These are phyloP conservation scores for Paramormyrops kingsleyae DNA, from an alignment of 2,113 vertebrate genomes.

Conservation along the genomic window DNA sequence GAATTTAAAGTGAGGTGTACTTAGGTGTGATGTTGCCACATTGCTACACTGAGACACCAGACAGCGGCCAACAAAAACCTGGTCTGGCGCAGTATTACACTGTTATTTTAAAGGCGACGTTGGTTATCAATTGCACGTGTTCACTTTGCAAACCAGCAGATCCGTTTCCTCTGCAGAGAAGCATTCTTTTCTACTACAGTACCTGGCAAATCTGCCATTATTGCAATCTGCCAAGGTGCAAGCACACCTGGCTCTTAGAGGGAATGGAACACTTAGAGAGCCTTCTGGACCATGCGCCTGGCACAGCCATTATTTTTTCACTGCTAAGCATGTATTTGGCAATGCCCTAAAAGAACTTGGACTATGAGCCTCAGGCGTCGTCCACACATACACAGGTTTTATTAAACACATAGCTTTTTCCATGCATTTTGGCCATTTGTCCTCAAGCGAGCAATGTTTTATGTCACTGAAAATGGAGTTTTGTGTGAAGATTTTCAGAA, in stretches of 20 bases:
- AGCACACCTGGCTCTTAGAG: not conserved
- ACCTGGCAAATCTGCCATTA: not conserved
- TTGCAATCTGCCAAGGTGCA: not conserved
- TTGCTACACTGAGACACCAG: not conserved
- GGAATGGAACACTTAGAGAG: not conserved
- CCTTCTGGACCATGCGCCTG: not conserved
- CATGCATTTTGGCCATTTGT: too few relatives aligned
- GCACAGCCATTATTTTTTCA: not conserved
- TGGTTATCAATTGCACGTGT: not conserved
- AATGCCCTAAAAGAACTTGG: not conserved
- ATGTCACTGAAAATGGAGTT: too few relatives aligned
- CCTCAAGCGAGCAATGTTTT: too few relatives aligned
- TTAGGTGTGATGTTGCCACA: not conserved
- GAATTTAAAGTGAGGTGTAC: not conserved
- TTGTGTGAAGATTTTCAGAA: too few relatives aligned
- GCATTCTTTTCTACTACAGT: not conserved
- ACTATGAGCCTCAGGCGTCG: not conserved
- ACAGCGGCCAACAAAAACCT: not conserved
- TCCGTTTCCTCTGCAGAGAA: not conserved
- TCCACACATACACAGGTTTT: too few relatives aligned
- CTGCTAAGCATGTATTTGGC: not conserved
- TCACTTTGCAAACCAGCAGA: not conserved
- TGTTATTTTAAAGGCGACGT: not conserved
- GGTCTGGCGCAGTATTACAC: not conserved
- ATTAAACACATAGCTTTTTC: too few relatives aligned